phyloP scores from a whole-genome alignment of 23 tunicate genomes.

The Ciona savignyi region DNA sequence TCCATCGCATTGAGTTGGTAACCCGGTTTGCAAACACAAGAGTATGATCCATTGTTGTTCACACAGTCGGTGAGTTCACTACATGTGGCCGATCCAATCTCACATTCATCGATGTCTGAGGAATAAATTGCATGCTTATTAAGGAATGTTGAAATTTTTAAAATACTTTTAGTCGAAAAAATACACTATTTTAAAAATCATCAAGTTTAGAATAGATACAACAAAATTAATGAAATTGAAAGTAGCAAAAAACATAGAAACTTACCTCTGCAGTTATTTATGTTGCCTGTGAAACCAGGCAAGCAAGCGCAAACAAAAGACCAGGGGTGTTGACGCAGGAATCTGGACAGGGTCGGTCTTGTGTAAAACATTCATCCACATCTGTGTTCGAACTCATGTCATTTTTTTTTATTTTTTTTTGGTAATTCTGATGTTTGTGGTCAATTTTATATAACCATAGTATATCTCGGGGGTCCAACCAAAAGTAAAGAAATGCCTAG shows the following conservation, averaged over 20 bases:
- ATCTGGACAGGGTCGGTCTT: conserved; percentile 5
- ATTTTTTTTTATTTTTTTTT: too few species aligned
- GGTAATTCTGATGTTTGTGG: too few species aligned
- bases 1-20: conserved; percentile 1
- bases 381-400: too few species aligned
- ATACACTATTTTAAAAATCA: background rate
- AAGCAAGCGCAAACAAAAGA: conserved; percentile 31
- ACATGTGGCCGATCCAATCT: background rate
- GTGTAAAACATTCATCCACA: conserved; percentile 25
- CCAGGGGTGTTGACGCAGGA: conserved; percentile 32
- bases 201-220: too few species aligned
- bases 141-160: too few species aligned
- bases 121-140: too few species aligned
- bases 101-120: conserved; percentile 38
- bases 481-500: too few species aligned
- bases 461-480: too few species aligned
- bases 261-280: conserved; percentile 4
- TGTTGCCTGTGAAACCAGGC: conserved; percentile 11
- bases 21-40: conserved; percentile 17
- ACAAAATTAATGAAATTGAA: too few species aligned
- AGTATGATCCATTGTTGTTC: conserved; percentile 20
- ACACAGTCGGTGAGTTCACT: conserved; percentile 8
- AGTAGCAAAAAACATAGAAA: background rate
- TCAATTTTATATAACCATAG: too few species aligned
- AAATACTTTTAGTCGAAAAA: too few species aligned